Conservation (phyloP, 2,888 invertebrate species). For the Deladenus siricidicola region DNA sequence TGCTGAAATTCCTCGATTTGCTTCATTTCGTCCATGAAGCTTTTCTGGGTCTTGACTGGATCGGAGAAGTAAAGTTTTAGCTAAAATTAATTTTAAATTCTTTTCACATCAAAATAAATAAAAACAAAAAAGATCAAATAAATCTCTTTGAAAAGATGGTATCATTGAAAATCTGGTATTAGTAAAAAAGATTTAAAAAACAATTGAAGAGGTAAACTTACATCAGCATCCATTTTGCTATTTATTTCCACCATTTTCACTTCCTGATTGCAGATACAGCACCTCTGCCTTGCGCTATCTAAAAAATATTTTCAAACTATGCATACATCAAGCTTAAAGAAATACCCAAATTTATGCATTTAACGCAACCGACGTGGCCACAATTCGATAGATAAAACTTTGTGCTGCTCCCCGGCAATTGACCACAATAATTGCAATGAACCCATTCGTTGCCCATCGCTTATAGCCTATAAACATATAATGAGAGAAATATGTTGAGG, state of each 20-base stretch:
- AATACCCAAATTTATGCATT: neutral
- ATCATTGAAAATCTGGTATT: neutral
- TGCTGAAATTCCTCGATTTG: neutral
- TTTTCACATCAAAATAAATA: too few species aligned
- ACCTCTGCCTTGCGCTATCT: neutral
- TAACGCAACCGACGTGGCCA: neutral
- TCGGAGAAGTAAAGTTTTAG: neutral
- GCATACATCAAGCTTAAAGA: neutral
- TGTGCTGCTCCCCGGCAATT: neutral
- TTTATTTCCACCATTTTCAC: neutral
- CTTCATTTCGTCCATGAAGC: neutral
- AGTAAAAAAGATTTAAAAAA: neutral
- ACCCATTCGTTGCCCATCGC: neutral
- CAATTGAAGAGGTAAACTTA: neutral
- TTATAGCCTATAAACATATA: too few species aligned
- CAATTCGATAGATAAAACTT: neutral
- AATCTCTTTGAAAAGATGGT: neutral
- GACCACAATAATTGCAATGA: neutral
- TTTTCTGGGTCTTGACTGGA: neutral
- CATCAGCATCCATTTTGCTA: neutral
- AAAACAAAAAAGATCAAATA: neutral
- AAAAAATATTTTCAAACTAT: neutral
- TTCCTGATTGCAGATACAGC: neutral
- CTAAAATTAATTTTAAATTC: too few species aligned
- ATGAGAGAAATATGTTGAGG: too few species aligned